Conservation (phyloP, 2,113 vertebrate genomes). For the Passerina amoena region DNA sequence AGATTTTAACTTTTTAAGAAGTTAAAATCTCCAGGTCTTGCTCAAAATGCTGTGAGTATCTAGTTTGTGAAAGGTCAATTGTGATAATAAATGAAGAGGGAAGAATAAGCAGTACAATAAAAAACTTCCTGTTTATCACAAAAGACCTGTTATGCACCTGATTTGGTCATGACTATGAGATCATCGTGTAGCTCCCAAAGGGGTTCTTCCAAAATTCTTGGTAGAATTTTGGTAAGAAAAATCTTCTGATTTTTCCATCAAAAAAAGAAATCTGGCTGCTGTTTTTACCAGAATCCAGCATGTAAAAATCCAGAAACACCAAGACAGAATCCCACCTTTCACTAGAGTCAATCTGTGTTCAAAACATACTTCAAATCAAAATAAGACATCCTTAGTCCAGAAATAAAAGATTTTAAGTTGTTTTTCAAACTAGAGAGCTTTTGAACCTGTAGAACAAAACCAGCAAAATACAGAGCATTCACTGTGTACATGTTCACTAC, state of each 20-base stretch:
- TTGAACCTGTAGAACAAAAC: neutral
- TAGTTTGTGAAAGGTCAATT: neutral
- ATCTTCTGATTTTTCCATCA: neutral
- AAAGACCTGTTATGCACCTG: neutral
- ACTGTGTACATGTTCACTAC: neutral
- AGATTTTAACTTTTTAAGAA: no score
- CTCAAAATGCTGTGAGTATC: neutral
- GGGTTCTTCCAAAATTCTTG: neutral
- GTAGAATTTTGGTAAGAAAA: no score
- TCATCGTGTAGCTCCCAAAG: neutral
- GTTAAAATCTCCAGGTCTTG: neutral
- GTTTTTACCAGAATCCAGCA: constrained; percentile 5
- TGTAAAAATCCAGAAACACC: neutral
- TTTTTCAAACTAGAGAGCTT: neutral
- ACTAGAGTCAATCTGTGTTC: neutral
- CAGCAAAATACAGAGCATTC: neutral
- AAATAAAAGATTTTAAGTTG: neutral
- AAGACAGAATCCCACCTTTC: neutral
- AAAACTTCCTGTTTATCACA: neutral
- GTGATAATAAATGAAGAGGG: neutral
- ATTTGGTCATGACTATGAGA: neutral
- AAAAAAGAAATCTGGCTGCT: neutral
- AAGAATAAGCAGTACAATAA: neutral
- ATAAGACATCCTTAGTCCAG: neutral
- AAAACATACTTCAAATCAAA: neutral